Conservation (phyloP, 1,140 invertebrate genomes). For the Palaemon carinicauda region DNA sequence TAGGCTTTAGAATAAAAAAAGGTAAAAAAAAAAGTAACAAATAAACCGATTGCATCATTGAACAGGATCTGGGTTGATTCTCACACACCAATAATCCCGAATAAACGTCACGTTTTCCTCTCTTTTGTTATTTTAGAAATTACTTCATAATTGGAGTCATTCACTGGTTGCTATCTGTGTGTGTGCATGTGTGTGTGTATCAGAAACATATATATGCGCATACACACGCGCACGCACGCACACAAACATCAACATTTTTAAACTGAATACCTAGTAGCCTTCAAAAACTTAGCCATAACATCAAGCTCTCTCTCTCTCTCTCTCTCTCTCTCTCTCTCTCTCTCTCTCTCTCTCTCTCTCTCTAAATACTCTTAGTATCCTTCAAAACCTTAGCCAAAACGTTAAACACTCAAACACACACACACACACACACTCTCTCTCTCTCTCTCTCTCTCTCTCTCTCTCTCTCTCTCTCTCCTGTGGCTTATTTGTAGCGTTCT, state of each 20-base stretch:
- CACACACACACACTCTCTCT: neutral
- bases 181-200: too few relatives aligned
- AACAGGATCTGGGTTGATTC: too few relatives aligned
- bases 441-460: neutral
- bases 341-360: neutral
- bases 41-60: too few relatives aligned
- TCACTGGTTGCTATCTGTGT: too few relatives aligned
- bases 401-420: neutral
- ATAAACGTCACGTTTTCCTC: too few relatives aligned
- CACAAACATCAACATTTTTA: neutral
- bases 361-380: neutral
- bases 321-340: neutral
- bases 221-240: slow-evolving; percentile 2
- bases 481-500: too few relatives aligned
- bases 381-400: neutral
- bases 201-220: too few relatives aligned
- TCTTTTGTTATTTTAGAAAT: too few relatives aligned
- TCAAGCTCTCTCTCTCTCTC: neutral
- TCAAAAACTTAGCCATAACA: neutral
- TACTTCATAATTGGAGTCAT: too few relatives aligned
- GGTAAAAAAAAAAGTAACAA: too few relatives aligned
- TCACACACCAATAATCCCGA: too few relatives aligned
- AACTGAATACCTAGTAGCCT: neutral
- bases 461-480: neutral
- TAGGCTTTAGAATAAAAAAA: too few relatives aligned